Evolutionary conservation across 2,797 vertebrate genomes (phyloP).

Genomic region (Schizopygopsis pylzovi): DNA sequence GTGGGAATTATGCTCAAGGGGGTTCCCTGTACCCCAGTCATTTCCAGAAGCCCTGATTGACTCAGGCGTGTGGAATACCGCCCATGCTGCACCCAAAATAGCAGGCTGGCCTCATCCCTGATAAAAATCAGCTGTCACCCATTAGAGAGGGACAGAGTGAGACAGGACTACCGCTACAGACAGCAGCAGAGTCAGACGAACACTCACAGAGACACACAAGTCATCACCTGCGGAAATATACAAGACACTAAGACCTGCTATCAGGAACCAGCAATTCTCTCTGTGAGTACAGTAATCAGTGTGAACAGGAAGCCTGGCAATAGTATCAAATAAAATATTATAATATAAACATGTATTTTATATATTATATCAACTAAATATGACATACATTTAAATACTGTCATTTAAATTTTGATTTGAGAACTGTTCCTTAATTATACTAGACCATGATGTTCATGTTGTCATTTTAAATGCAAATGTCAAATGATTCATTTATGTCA

Average conservation of each 20-base stretch:
- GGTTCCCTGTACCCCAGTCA: conserved; percentile 62
- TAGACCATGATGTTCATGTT: background rate
- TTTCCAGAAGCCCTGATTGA: conserved; percentile 75
- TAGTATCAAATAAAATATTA: background rate
- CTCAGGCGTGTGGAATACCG: conserved; percentile 72
- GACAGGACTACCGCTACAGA: conserved; percentile 32
- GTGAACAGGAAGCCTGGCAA: background rate
- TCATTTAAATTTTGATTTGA: background rate
- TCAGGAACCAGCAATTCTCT: background rate
- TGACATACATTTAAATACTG: background rate
- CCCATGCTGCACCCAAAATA: conserved; percentile 84
- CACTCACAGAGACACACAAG: background rate
- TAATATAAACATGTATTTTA: background rate
- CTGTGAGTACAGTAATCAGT: conserved; percentile 34
- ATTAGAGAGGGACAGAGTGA: conserved; percentile 69
- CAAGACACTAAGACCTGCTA: conserved; percentile 12
- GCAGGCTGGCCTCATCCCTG: conserved; percentile 72
- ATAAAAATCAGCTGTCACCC: conserved; percentile 88
- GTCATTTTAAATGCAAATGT: background rate
- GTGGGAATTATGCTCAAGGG: conserved; percentile 65
- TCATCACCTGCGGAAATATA: conserved; percentile 23
- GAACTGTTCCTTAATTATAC: background rate
- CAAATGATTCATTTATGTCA: background rate
- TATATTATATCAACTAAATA: background rate
- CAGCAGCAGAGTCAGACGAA: conserved; percentile 24